These are phyloP conservation scores for Columbina picui DNA, from an alignment of 2,113 vertebrate species.

Conservation along the genomic window DNA sequence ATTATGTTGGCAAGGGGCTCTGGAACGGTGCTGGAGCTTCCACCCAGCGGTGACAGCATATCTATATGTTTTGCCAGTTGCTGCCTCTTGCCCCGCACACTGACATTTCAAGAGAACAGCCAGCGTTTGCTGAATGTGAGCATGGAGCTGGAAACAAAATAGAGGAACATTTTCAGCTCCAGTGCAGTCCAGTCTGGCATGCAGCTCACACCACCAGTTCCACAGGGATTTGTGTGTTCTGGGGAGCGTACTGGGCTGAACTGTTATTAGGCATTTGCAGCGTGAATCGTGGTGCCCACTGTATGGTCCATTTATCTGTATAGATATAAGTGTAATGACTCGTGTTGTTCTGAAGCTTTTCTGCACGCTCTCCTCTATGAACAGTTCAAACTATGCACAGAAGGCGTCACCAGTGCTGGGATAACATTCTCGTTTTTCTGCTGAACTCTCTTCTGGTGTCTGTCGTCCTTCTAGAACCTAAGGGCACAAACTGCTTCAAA, in stretches of 20 bases:
- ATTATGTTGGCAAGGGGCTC: background rate
- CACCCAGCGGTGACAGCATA: rapidly evolving
- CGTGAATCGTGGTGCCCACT: rapidly evolving
- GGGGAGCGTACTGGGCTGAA: background rate
- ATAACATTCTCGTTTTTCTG: background rate
- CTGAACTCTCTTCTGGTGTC: background rate
- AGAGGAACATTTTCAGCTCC: background rate
- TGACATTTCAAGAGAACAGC: background rate
- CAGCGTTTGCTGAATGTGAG: background rate
- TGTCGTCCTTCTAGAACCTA: background rate
- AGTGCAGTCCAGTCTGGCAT: background rate
- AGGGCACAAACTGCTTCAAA: background rate
- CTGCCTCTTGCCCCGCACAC: background rate
- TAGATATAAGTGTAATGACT: background rate
- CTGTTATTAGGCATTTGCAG: background rate
- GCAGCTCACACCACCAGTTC: background rate
- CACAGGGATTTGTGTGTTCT: background rate
- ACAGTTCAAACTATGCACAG: background rate
- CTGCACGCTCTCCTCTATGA: rapidly evolving
- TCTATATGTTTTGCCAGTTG: background rate
- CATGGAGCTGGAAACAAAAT: background rate
- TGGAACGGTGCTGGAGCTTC: background rate
- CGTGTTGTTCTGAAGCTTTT: background rate
- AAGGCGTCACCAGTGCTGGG: background rate
- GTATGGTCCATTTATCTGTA: rapidly evolving